Evolutionary conservation across 2,888 invertebrate genomes (phyloP).

Genomic region (Chironomus tentans): DNA sequence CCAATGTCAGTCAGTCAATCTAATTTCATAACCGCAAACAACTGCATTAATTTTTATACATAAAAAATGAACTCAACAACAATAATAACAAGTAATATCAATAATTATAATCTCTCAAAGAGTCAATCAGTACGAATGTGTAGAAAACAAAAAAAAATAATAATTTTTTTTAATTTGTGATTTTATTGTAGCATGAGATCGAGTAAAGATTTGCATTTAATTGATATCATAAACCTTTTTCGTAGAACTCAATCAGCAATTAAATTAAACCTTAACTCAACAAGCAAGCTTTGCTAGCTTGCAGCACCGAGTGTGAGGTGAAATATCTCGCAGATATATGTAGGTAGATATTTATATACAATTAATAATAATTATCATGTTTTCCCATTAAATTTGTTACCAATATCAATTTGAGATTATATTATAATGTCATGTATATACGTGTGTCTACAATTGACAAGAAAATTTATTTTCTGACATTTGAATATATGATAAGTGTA

Average conservation of each 20-base stretch:
- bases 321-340: not conserved
- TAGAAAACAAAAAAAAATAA: not conserved
- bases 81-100: too few species aligned
- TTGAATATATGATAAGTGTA: not conserved
- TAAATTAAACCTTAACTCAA: slow-evolving; percentile 15
- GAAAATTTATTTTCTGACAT: not conserved
- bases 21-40: too few species aligned
- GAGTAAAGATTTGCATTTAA: not conserved
- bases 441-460: not conserved
- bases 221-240: slow-evolving; percentile 8
- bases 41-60: too few species aligned
- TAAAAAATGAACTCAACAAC: too few species aligned
- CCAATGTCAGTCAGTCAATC: too few species aligned
- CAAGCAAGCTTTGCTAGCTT: too few species aligned
- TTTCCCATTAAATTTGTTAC: not conserved
- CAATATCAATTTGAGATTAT: not conserved
- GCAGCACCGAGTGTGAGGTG: not conserved
- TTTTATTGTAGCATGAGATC: not conserved
- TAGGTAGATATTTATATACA: slow-evolving; percentile 2
- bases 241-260: not conserved
- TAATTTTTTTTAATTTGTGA: not conserved
- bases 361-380: slow-evolving; percentile 23
- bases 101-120: too few species aligned
- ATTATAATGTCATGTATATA: not conserved
- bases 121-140: too few species aligned